Percentiles rank a stretch among this genome's conserved stretches.
phyloP scores from a whole-genome alignment of 2,797 vertebrate genomes.

The Gymnothorax reevesii region DNA sequence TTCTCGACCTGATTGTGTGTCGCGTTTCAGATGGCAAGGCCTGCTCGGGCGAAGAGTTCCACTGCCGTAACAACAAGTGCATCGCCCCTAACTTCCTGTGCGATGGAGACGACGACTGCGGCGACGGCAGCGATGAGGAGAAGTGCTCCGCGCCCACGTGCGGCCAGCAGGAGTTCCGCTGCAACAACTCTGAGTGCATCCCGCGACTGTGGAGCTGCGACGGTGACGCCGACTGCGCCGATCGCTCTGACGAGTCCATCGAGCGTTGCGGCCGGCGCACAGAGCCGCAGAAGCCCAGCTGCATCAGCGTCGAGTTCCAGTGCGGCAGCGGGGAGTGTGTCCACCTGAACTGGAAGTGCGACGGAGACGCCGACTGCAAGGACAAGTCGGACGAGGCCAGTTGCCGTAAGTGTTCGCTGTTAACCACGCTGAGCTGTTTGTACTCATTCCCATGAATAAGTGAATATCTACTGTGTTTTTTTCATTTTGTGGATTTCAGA shows the following conservation, averaged over 20 bases:
- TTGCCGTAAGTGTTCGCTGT: constrained; percentile 80
- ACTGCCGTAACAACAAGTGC: constrained; percentile 85
- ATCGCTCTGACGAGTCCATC: constrained; percentile 85
- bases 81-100: constrained; percentile 86
- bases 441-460: not conserved
- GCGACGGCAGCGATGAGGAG: constrained; percentile 84
- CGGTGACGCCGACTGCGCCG: constrained; percentile 89
- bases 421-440: constrained; percentile 21
- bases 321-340: constrained; percentile 89
- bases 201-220: constrained; percentile 93
- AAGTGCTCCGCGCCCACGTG: constrained; percentile 85
- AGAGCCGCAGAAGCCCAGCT: constrained; percentile 76
- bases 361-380: constrained; percentile 95
- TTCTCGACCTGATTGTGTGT: constrained; percentile 12
- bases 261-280: constrained; percentile 81
- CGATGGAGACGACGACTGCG: constrained; percentile 86
- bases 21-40: constrained; percentile 70
- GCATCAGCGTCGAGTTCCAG: constrained; percentile 79
- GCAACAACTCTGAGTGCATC: constrained; percentile 89
- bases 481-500: not conserved
- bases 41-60: constrained; percentile 85
- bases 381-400: constrained; percentile 93
- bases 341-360: constrained; percentile 94
- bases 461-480: not conserved
- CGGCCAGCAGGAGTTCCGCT: constrained; percentile 88